Evolutionary conservation across 2,113 vertebrate genomes (phyloP), one percentile per base, ranked within the genome.

Genomic region (Stigmatopora argus): DNA sequence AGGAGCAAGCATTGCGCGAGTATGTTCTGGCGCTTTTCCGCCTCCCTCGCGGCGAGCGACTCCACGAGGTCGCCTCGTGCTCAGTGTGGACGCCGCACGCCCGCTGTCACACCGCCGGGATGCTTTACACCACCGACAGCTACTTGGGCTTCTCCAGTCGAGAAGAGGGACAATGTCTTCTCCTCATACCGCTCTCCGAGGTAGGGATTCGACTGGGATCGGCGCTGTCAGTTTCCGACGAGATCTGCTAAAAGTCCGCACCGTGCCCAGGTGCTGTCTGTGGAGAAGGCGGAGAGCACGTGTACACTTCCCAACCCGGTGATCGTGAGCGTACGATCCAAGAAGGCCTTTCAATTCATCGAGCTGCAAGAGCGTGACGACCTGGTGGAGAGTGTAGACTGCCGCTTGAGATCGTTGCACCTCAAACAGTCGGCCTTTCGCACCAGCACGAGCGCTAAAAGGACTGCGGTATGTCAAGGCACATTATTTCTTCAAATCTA

Each of bases 261-360:
- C 7, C 13, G 7, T 34, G 7, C 0, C 19, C 87, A 99, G 96
- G 94, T 99, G 10, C 83, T 95, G 78, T 95, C 91, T 53, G 91
- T 98, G 26, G 96, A 99, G 80, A 97, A 96, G 71, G 94, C 94
- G 44, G 96, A 98, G 77, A 96, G 94, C 89, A 97, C 94, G 0
- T 90, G 87, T n/a, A 75, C 88, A 46, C 92, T 98, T 9, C 95
- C 96, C 0, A 92, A 93, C 62, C 96, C 96, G 2, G 91, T 99
- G 76, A 96, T 99, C 8, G 76, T 99, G 67, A 97, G 95, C 44
- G 69, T 99, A 62, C 87, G 93, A 53, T 93, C 92, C 26, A 94
- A 95, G 82, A 93, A 85, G 47, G 97, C 95, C 10, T 99, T 99
- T 86, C 97, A 99, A 90, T 93, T 99, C 76, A 98, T 98, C 21